Evolutionary conservation across 2,797 vertebrate species (phyloP).

Genomic region (Antrozous pallidus): DNA sequence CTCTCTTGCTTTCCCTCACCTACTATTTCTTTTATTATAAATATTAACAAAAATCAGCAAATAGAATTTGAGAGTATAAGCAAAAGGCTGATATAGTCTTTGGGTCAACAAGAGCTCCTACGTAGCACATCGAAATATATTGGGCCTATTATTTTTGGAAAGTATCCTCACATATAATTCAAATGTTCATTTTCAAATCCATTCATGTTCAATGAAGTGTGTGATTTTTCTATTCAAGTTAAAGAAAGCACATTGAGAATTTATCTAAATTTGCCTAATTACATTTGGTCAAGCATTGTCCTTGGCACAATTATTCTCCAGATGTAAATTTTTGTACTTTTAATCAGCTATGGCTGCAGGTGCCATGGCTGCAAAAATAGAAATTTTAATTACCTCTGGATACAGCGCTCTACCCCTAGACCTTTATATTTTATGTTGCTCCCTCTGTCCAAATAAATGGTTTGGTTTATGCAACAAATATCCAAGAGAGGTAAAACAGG

Average conservation of each 20-base stretch:
- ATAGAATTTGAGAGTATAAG: slow-evolving; percentile 69
- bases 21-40: slow-evolving; percentile 77
- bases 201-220: slow-evolving; percentile 77
- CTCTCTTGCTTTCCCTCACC: slow-evolving; percentile 67
- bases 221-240: slow-evolving; percentile 80
- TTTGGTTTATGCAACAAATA: slow-evolving; percentile 75
- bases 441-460: slow-evolving; percentile 77
- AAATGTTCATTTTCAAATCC: slow-evolving; percentile 77
- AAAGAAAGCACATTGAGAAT: slow-evolving; percentile 80
- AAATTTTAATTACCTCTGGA: slow-evolving; percentile 71
- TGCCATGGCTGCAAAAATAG: slow-evolving; percentile 71
- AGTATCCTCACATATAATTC: slow-evolving; percentile 73
- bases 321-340: slow-evolving; percentile 75
- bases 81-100: slow-evolving; percentile 57
- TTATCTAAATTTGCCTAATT: slow-evolving; percentile 82
- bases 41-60: slow-evolving; percentile 70
- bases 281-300: slow-evolving; percentile 81
- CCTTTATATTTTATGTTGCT: slow-evolving; percentile 69
- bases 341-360: slow-evolving; percentile 74
- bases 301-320: slow-evolving; percentile 76
- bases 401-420: slow-evolving; percentile 54
- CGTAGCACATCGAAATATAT: slow-evolving; percentile 73
- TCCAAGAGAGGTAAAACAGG: slow-evolving; percentile 72
- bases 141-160: slow-evolving; percentile 72
- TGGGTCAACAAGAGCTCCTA: slow-evolving; percentile 63